Percentiles rank a stretch among this genome's conserved stretches.
Evolutionary conservation across 2,113 vertebrate species (phyloP).

Genomic region (Dermatemys mawii): DNA sequence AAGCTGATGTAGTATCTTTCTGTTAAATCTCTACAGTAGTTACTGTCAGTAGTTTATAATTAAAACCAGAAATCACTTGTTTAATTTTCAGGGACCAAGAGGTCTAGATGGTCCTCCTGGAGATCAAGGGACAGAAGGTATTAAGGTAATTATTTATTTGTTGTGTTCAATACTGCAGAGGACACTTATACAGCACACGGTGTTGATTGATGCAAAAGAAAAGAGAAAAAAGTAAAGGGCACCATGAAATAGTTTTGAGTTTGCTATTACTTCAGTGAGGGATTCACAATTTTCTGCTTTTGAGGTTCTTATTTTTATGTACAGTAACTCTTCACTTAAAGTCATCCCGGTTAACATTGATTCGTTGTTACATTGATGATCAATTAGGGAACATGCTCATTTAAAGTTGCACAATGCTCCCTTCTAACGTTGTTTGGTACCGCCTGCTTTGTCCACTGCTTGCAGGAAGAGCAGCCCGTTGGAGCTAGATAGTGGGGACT

Average conservation of each 20-base stretch:
- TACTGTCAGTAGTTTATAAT: not conserved
- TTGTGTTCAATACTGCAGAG: not conserved
- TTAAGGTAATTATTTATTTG: conserved; percentile 84
- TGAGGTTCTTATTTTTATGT: not conserved
- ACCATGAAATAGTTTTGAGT: not conserved
- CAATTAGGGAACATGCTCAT: no score
- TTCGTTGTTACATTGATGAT: no score
- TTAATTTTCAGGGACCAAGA: conserved; percentile 85
- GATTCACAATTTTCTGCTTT: not conserved
- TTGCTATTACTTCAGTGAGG: not conserved
- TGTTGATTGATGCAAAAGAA: not conserved
- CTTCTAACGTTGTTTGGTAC: no score
- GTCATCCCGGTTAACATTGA: no score
- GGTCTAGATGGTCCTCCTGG: conserved; percentile 90
- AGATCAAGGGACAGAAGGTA: conserved; percentile 87
- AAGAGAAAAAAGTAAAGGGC: not conserved
- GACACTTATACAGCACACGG: not conserved
- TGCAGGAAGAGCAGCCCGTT: no score
- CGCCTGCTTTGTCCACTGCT: no score
- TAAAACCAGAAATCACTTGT: conserved; percentile 16
- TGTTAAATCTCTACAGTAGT: not conserved
- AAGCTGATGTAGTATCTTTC: not conserved
- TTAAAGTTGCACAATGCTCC: no score
- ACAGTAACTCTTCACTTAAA: no score
- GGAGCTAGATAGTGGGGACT: no score